Base-by-base conservation (phyloP, 2,888 invertebrate genomes). In the Itoplectis maculator region DNA sequence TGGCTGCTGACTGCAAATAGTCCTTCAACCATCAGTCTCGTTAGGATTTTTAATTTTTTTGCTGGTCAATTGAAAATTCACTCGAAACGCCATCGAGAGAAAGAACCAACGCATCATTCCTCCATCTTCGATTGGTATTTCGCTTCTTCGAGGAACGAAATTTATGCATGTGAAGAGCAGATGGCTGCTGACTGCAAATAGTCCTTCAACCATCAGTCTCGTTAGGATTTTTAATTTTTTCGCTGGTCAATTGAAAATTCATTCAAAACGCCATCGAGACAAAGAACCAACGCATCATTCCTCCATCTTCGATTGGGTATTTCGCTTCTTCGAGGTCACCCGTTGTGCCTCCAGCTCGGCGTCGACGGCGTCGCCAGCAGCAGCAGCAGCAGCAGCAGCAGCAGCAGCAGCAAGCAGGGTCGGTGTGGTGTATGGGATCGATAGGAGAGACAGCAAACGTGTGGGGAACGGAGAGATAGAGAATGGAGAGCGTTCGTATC, bases 361-460 rank as follows among this genome's bases (percentile, higher is more conserved):
- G 87, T 2, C 29, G 29, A 5, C 29, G 29, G 29, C 5, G 88
- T n/a, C n/a, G n/a, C n/a, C n/a, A n/a, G n/a, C n/a, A n/a, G n/a
- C n/a, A n/a, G n/a, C n/a, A n/a, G n/a, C n/a, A n/a, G n/a, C n/a
- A n/a, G n/a, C n/a, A n/a, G n/a, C n/a, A n/a, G n/a, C n/a, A n/a
- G n/a, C n/a, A n/a, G n/a, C n/a, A n/a, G n/a, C n/a, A n/a, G n/a
- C n/a, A n/a, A n/a, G n/a, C n/a, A n/a, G n/a, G n/a, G n/a, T n/a
- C n/a, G n/a, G n/a, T n/a, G n/a, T n/a, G n/a, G n/a, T 90, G 88
- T 89, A 89, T 90, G 89, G 90, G 92, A 92, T 92, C 92, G 91
- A 92, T 92, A 92, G 91, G 68, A 92, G 91, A 91, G 92, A 91
- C 92, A 91, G 89, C 88, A 89, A 91, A 90, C 90, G 91, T 91